Evolutionary conservation across 2,888 invertebrate genomes (phyloP).

Genomic region (Cephus pygmeus): DNA sequence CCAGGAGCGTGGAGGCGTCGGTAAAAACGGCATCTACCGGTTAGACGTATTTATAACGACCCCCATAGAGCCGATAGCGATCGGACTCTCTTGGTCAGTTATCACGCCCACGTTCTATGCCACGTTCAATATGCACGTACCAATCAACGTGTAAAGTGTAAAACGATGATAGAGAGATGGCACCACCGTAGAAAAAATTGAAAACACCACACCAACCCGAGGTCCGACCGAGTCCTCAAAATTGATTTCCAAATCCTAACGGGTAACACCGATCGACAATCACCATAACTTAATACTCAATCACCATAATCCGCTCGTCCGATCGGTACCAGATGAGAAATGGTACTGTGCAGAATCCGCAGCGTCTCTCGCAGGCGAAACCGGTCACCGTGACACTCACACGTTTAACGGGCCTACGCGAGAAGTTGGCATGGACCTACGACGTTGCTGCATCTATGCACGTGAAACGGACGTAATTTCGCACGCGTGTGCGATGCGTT

Average conservation of each 20-base stretch:
- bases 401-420: neutral
- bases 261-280: neutral
- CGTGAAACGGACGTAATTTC: neutral
- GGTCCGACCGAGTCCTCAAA: neutral
- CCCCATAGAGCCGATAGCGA: neutral
- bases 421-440: neutral
- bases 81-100: neutral
- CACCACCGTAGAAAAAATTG: neutral
- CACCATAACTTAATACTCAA: neutral
- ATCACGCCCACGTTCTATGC: neutral
- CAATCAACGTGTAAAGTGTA: neutral
- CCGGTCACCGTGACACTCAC: neutral
- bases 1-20: neutral
- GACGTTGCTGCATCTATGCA: neutral
- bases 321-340: neutral
- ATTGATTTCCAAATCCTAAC: neutral
- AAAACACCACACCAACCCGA: neutral
- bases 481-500: neutral
- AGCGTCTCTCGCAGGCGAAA: neutral
- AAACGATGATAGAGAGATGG: neutral
- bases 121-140: neutral
- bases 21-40: neutral
- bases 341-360: neutral
- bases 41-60: neutral
- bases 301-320: neutral